Percentiles rank a stretch among this genome's conserved stretches.
These are phyloP conservation scores for Astatoreochromis straeleni DNA, from an alignment of 2,113 vertebrate species.

Conservation along the genomic window DNA sequence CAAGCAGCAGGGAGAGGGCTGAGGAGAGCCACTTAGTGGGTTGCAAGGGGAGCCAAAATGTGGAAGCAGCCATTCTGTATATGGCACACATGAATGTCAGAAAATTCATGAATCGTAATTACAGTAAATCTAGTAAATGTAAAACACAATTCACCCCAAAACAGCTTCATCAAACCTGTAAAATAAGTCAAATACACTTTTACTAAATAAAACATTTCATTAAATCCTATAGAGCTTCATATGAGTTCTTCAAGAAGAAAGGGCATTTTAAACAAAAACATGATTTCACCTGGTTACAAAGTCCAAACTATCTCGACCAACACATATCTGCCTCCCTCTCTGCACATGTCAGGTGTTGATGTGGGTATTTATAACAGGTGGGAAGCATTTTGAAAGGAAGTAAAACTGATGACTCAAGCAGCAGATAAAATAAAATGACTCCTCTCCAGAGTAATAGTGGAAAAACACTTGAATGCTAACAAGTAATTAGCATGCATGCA, in stretches of 20 bases:
- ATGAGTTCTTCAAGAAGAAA: neutral
- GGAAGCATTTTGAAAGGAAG: neutral
- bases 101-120: neutral
- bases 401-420: constrained; percentile 13
- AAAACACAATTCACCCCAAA: neutral
- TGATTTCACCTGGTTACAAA: neutral
- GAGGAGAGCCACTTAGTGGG: neutral
- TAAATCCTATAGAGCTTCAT: neutral
- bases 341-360: neutral
- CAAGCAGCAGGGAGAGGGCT: neutral
- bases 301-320: neutral
- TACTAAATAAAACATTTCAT: neutral
- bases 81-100: neutral
- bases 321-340: neutral
- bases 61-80: neutral
- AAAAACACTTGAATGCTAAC: neutral
- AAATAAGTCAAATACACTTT: neutral
- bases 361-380: constrained; percentile 27
- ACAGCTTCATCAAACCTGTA: neutral
- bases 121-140: neutral
- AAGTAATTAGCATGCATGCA: neutral
- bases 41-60: neutral
- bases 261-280: neutral
- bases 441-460: constrained; percentile 10
- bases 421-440: neutral